Percentiles rank a stretch among this genome's conserved stretches.
Conservation (phyloP, 2,888 invertebrate species). For the Seladonia tumulorum region DNA sequence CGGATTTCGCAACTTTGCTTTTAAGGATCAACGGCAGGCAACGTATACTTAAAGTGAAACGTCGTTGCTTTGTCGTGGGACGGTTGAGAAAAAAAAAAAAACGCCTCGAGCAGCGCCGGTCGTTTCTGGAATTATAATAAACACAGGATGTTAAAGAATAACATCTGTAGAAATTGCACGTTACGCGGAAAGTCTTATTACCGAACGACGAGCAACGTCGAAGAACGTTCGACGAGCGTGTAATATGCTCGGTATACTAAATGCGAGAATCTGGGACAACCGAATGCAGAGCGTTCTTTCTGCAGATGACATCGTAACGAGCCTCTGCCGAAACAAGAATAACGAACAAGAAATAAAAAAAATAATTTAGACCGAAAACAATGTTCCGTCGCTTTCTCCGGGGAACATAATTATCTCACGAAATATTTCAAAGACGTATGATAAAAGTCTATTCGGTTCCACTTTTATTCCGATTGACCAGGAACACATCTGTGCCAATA, state of each 20-base stretch:
- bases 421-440: neutral
- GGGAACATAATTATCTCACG: neutral
- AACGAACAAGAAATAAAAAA: neutral
- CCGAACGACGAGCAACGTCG: slow-evolving; percentile 6
- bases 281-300: slow-evolving; percentile 1
- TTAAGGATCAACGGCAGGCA: slow-evolving; percentile 35
- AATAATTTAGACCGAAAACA: neutral
- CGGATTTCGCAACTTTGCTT: slow-evolving; percentile 46
- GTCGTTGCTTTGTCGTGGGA: neutral
- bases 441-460: too few relatives aligned
- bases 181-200: neutral
- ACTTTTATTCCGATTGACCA: neutral
- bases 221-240: neutral
- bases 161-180: slow-evolving; percentile 31
- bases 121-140: neutral
- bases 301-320: neutral
- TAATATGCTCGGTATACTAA: neutral
- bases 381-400: neutral
- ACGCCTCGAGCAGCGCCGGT: neutral
- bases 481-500: neutral
- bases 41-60: slow-evolving; percentile 23
- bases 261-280: neutral
- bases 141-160: slow-evolving; percentile 17
- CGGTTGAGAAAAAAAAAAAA: slow-evolving; percentile 32
- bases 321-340: neutral